A percentile compares a stretch with the other conserved stretches of the same genome.
phyloP scores from a whole-genome alignment of 1,140 invertebrate species.

The Hypothenemus hampei region DNA sequence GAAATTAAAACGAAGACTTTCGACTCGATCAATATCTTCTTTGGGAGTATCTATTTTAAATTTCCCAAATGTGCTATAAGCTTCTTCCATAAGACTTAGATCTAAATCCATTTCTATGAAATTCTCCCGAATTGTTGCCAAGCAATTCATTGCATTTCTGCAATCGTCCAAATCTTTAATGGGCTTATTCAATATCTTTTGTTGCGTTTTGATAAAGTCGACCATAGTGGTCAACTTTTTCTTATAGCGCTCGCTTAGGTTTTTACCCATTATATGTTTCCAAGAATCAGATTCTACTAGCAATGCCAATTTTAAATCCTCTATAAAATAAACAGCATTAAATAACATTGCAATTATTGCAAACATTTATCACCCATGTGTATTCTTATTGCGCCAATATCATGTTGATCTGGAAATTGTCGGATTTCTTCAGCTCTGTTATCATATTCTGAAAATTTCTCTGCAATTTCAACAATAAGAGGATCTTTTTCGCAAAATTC shows the following conservation, averaged over 20 bases:
- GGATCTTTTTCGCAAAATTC: slow-evolving; percentile 67
- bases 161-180: slow-evolving; percentile 71
- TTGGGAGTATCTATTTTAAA: slow-evolving; percentile 68
- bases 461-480: slow-evolving; percentile 64
- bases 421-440: slow-evolving; percentile 59
- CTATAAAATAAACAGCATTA: too few species aligned
- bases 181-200: slow-evolving; percentile 59
- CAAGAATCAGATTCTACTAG: slow-evolving; percentile 66
- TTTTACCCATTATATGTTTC: slow-evolving; percentile 60
- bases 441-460: slow-evolving; percentile 68
- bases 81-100: slow-evolving; percentile 71
- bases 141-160: slow-evolving; percentile 65
- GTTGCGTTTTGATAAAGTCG: slow-evolving; percentile 64
- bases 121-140: slow-evolving; percentile 68
- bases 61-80: slow-evolving; percentile 66
- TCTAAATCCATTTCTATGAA: slow-evolving; percentile 73
- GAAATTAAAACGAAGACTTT: slow-evolving; percentile 72
- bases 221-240: slow-evolving; percentile 58
- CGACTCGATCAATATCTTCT: slow-evolving; percentile 74
- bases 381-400: slow-evolving; percentile 65
- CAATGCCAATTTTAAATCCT: slow-evolving; percentile 62
- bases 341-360: too few species aligned
- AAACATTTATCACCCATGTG: slow-evolving; percentile 52
- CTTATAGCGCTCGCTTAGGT: slow-evolving; percentile 57
- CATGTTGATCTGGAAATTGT: slow-evolving; percentile 55